A percentile compares a stretch with the other conserved stretches of the same genome.
Evolutionary conservation across 2,113 vertebrate species (phyloP).

Genomic region (Engraulis encrasicolus): DNA sequence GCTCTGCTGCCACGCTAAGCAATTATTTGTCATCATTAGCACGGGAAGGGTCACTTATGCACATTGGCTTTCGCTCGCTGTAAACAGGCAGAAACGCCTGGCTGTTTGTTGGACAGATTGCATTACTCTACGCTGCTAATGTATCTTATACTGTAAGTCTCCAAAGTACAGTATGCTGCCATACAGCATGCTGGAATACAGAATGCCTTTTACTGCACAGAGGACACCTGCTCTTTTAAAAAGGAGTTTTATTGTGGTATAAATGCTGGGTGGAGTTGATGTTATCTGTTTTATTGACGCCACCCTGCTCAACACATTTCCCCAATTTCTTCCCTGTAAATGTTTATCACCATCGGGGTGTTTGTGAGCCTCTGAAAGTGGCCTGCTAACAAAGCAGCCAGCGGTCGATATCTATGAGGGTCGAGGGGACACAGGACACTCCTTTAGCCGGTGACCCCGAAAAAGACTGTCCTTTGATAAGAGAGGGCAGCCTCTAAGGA

Average conservation of each 20-base stretch:
- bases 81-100: background rate
- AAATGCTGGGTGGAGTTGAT: background rate
- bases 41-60: background rate
- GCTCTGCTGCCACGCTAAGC: background rate
- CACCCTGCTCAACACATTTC: background rate
- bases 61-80: background rate
- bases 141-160: background rate
- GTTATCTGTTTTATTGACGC: background rate
- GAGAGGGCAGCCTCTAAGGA: background rate
- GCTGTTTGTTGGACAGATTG: background rate
- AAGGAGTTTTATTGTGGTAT: background rate
- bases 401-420: background rate
- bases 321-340: background rate
- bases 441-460: background rate
- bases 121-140: too few species aligned
- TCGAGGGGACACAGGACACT: background rate
- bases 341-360: too few species aligned
- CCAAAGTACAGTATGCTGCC: too few species aligned
- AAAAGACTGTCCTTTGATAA: background rate
- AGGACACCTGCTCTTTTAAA: background rate
- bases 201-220: background rate
- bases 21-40: constrained; percentile 5
- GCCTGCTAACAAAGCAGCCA: background rate
- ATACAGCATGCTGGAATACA: background rate
- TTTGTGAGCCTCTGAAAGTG: background rate